phyloP scores from a whole-genome alignment of 2,888 invertebrate species.

The Leucophenga montana region DNA sequence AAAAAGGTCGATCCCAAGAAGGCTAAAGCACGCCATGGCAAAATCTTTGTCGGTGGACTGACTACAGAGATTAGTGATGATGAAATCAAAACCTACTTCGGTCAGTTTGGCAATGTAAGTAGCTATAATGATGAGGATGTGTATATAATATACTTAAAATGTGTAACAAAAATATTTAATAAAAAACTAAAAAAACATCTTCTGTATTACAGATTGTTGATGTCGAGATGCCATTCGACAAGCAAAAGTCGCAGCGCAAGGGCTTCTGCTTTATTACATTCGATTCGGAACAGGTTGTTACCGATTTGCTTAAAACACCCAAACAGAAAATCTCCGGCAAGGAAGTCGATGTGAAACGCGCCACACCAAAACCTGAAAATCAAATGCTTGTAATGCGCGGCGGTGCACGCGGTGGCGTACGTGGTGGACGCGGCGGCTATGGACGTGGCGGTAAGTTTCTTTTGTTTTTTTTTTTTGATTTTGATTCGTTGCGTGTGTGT shows the following conservation, averaged over 20 bases:
- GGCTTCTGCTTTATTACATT: constrained; percentile 98
- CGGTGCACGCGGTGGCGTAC: constrained; percentile 80
- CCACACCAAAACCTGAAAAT: constrained; percentile 90
- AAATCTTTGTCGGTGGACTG: constrained; percentile 97
- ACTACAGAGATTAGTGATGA: constrained; percentile 94
- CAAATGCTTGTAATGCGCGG: constrained; percentile 78
- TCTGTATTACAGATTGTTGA: constrained; percentile 83
- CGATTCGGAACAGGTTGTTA: constrained; percentile 94
- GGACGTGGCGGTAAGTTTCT: constrained; percentile 66
- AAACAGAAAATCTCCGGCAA: constrained; percentile 95
- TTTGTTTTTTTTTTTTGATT: background rate
- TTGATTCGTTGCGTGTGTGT: no score
- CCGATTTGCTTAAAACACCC: constrained; percentile 90
- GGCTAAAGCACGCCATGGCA: constrained; percentile 94
- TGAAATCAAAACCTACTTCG: constrained; percentile 93
- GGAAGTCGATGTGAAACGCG: constrained; percentile 96
- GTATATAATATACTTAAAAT: background rate
- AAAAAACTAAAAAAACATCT: background rate
- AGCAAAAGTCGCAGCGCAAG: constrained; percentile 96
- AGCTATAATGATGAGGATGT: background rate
- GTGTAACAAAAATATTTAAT: background rate
- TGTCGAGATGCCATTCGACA: constrained; percentile 97
- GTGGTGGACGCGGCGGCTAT: constrained; percentile 79
- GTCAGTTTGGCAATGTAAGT: constrained; percentile 92
- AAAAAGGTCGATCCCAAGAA: constrained; percentile 97